A percentile compares a stretch with the other conserved stretches of the same genome.
These are phyloP conservation scores for Heterocephalus glaber DNA, from an alignment of 2,113 vertebrate species.

Conservation along the genomic window DNA sequence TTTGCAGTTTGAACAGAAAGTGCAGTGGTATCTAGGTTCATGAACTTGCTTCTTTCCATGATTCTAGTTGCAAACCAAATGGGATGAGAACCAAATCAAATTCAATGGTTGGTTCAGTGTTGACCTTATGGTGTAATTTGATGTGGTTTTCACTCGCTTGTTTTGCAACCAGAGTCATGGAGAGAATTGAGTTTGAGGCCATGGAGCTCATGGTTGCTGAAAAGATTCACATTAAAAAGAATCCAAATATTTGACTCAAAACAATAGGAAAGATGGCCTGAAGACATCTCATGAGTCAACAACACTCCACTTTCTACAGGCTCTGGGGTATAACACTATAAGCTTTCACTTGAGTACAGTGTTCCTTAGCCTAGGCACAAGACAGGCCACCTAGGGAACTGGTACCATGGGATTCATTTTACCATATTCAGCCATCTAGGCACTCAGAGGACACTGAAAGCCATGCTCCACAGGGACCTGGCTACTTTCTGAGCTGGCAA, in stretches of 20 bases:
- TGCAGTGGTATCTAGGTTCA: neutral
- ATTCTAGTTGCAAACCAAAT: neutral
- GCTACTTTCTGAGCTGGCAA: neutral
- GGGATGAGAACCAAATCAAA: neutral
- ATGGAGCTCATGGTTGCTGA: neutral
- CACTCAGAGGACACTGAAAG: neutral
- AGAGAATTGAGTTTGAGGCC: neutral
- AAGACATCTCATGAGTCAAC: neutral
- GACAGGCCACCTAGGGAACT: neutral
- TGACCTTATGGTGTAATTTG: neutral
- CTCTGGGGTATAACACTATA: neutral
- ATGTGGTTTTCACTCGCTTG: neutral
- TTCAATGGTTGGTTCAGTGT: neutral
- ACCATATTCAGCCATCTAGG: neutral
- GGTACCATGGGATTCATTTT: neutral
- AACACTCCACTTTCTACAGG: neutral
- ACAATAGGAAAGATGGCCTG: neutral
- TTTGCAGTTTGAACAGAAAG: neutral
- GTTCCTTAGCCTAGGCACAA: neutral
- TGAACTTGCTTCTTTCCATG: neutral
- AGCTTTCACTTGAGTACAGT: neutral
- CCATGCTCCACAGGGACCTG: neutral
- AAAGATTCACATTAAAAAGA: neutral
- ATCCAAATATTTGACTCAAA: neutral
- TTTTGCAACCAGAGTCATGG: neutral